A percentile compares a stretch with the other conserved stretches of the same genome.
Conservation (phyloP, 2,888 invertebrate genomes). For the Griposia aprilina region DNA sequence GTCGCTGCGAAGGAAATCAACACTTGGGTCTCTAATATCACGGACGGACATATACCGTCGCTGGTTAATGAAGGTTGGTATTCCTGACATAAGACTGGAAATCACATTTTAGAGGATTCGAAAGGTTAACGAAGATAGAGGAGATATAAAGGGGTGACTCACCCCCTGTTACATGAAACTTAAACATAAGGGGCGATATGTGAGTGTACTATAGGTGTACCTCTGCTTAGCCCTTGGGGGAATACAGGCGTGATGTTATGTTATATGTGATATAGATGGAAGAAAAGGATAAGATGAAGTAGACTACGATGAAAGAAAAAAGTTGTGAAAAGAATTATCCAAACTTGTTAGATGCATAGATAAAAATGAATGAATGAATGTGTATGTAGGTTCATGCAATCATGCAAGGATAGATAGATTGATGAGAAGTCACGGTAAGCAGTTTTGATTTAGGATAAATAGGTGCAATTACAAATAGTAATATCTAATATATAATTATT, state of each 20-base stretch:
- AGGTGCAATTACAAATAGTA: not conserved
- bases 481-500: not conserved
- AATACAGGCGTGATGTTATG: too few relatives aligned
- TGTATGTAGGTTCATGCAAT: not conserved
- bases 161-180: too few relatives aligned
- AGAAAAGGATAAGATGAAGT: too few relatives aligned
- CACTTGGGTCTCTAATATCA: conserved; percentile 94
- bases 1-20: conserved; percentile 93
- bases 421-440: too few relatives aligned
- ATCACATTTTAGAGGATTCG: not conserved
- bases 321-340: too few relatives aligned
- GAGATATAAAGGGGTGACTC: not conserved
- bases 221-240: too few relatives aligned
- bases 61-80: conserved; percentile 91
- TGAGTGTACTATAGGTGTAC: too few relatives aligned
- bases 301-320: too few relatives aligned
- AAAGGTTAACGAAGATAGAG: not conserved
- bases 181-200: too few relatives aligned
- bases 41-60: conserved; percentile 93
- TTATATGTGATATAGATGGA: too few relatives aligned
- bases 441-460: not conserved
- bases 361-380: not conserved
- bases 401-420: not conserved
- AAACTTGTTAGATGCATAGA: too few relatives aligned
- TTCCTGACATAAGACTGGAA: not conserved